Evolutionary conservation across 1,140 invertebrate genomes (phyloP), one percentile per base, ranked within the genome.

Genomic region (Pygmarrhopalites habei): DNA sequence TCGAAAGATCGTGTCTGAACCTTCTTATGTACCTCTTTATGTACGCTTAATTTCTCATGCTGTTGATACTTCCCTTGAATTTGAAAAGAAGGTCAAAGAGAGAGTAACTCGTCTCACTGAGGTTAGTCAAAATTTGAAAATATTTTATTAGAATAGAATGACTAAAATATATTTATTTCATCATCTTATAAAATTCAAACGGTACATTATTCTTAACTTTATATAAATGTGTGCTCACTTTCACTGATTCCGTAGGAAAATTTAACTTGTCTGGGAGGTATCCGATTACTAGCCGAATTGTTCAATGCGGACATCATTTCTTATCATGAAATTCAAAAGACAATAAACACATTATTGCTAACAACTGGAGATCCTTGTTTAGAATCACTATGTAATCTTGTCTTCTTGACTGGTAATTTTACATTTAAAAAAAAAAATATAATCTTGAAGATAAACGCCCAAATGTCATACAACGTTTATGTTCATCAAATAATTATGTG

Each of bases 361-460:
- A 29, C 43, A n/a, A 25, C 39, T 57, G 25, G 28, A 14, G 41
- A 44, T 29, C 7, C 56, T 19, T 28, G 17, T 44, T 29, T 67
- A 19, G 66, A 67, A 47, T 59, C 61, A 29, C 25, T 62, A 3
- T 64, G 58, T 25, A 62, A 52, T 25, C 61, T 67, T 35, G 29
- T 67, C 12, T 57, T 64, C 35, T 32, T 56, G 12, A 30, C 56
- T 52, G 32, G 32, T 35, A 35, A 7, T 5, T 35, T 35, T 35
- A 5, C 15, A 21, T 21, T 10, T 14, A 21, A 21, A 46, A 46
- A 46, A 46, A 46, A 46, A 29, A 52, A 2, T 25, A 23, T 28
- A 52, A 5, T 28, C 49, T 12, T 12, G 23, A 52, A 26, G n/a
- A 5, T n/a, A 29, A 5, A 26, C n/a, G 25, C 12, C 35, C 30